Evolutionary conservation across 2,888 invertebrate species (phyloP), one percentile per base, ranked within the genome.

Genomic region (Mythimna pallens): DNA sequence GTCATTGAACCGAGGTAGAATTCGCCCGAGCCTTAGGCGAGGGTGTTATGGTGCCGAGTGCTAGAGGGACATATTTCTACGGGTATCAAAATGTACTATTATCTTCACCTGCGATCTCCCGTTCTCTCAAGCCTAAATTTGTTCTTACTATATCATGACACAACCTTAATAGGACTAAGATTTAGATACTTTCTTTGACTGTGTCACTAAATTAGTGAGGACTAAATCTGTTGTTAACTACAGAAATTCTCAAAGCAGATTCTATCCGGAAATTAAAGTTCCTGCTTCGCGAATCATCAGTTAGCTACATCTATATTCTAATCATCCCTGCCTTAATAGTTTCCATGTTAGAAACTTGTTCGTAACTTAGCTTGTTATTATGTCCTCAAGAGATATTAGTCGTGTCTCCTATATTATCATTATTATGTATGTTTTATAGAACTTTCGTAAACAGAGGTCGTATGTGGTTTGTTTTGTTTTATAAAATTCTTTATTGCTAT

Each of bases 341-440:
- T 73, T 47, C 69, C 55, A 50, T 52, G 70, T 73, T 34, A 55
- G 47, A n/a, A 75, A 63, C 70, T 77, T 77, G 58, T 77, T 58
- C 25, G 9, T 25, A 78, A 77, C 54, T 77, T 70, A 43, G 62
- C 63, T 76, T 55, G 58, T 61, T 76, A 76, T 25, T 25, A 6
- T 20, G 30, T 17, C n/a, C 57, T 67, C 67, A 17, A 61, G 76
- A 61, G 74, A 40, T 30, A 25, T 22, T 20, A 59, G 40, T 72
- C 20, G 1, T 65, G 61, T 40, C 30, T 64, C 3, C 14, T 22
- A 22, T 34, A 57, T 22, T 5, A 7, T 63, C 40, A 40, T 65
- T 58, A 58, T 58, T 25, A 43, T 75, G 34, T 20, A 57, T 63
- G 30, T 74, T 50, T 73, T 40, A 57, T 57, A 40, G 36, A 14